A percentile compares a stretch with the other conserved stretches of the same genome.
Conservation (phyloP, 2,113 vertebrate genomes). For the Ranitomeya imitator region DNA sequence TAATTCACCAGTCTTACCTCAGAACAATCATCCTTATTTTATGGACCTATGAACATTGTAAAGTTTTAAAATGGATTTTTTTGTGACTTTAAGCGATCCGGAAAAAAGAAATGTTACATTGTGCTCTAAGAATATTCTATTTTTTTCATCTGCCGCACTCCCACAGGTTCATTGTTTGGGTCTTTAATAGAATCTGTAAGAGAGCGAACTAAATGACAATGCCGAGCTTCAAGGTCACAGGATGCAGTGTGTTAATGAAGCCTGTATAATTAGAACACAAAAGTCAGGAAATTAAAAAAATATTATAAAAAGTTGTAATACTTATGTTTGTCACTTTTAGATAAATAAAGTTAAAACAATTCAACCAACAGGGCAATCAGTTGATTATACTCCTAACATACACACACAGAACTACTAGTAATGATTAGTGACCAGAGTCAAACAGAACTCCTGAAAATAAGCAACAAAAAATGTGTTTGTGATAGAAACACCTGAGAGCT, state of each 20-base stretch:
- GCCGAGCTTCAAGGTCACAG: background rate
- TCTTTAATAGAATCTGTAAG: constrained; percentile 1
- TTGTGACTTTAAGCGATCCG: background rate
- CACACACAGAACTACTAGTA: too few relatives aligned
- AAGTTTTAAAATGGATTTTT: background rate
- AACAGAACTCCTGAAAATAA: too few relatives aligned
- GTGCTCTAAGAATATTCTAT: background rate
- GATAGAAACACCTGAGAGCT: too few relatives aligned
- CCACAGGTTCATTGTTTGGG: background rate
- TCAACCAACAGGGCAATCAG: too few relatives aligned
- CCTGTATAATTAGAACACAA: background rate
- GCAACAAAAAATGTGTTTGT: too few relatives aligned
- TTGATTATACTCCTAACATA: too few relatives aligned
- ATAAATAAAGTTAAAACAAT: too few relatives aligned
- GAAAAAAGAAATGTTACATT: background rate
- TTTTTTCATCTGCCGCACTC: background rate
- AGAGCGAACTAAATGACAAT: background rate
- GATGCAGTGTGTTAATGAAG: background rate
- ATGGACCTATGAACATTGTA: background rate
- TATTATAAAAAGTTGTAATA: background rate
- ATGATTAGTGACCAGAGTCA: too few relatives aligned
- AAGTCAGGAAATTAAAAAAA: background rate
- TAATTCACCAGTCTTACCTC: background rate
- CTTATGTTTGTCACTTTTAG: too few relatives aligned
- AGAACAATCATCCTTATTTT: background rate